Evolutionary conservation across 2,888 invertebrate genomes (phyloP).

Genomic region (Stenichneumon culpator): DNA sequence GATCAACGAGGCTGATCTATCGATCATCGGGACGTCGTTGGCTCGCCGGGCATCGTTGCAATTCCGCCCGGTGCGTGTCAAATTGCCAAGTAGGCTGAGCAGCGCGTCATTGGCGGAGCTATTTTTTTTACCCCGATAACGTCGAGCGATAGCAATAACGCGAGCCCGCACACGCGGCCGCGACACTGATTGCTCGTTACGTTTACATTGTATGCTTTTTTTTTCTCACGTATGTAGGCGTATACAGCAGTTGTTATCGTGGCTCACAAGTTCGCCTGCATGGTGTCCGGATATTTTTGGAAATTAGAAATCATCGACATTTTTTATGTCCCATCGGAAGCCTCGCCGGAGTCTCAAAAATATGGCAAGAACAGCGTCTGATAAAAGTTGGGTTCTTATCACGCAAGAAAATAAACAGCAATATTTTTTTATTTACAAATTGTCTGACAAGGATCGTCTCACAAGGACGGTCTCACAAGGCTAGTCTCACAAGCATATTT

Average conservation of each 20-base stretch:
- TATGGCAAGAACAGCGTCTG: background rate
- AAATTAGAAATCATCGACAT: conserved; percentile 1
- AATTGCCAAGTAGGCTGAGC: conserved; percentile 49
- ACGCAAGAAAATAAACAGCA: background rate
- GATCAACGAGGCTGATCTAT: conserved; percentile 53
- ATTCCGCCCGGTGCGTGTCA: conserved; percentile 40
- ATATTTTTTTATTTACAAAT: background rate
- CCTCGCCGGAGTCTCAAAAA: background rate
- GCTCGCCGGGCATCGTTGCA: conserved; percentile 19
- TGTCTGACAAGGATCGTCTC: background rate
- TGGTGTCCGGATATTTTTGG: background rate
- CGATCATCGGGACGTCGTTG: conserved; percentile 45
- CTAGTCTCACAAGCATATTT: no score
- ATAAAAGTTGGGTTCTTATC: background rate
- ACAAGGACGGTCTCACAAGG: background rate
- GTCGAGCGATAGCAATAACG: conserved; percentile 43
- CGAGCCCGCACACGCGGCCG: conserved; percentile 8
- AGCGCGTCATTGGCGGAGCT: conserved; percentile 49
- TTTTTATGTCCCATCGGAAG: conserved; percentile 6
- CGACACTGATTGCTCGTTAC: conserved; percentile 57
- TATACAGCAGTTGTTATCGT: background rate
- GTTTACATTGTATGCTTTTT: conserved; percentile 46
- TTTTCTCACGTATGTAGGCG: conserved; percentile 16
- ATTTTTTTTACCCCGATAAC: conserved; percentile 55
- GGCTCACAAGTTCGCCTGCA: background rate